Evolutionary conservation across 2,113 vertebrate species (phyloP), one percentile per base, ranked within the genome.

Genomic region (Anas platyrhynchos): DNA sequence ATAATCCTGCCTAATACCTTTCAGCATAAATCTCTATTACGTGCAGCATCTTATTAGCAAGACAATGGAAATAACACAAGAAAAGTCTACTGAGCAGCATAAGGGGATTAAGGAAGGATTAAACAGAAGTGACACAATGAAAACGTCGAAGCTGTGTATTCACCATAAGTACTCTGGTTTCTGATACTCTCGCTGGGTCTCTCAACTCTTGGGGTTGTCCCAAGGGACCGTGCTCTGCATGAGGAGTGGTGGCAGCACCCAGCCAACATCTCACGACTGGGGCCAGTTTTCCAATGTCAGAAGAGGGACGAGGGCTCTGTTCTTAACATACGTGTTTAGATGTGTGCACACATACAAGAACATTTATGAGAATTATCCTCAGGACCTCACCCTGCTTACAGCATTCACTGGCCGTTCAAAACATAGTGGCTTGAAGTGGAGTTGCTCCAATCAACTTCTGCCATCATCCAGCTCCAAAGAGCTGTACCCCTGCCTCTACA

Each of bases 1-100:
- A 78, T 96, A 97, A 97, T 95, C 96, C 97, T 87, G 74, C 36
- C 86, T 96, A 97, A 96, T 91, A 94, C 87, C 81, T 91, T 96
- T 86, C 92, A 87, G 88, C 55, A 79, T 85, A 90, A 95, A 95
- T 93, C 96, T 95, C 85, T 44, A 56, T 83, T 96, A 88, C 0
- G 68, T 83, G 81, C 85, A 86, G 83, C 93, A 85, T 86, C 82
- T 96, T 88, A 93, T 93, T 95, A 94, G 81, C 81, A 86, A 84
- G 85, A 96, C 96, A 97, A 94, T 44, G 66, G 74, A 77, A 93
- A 95, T 88, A 97, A 95, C 71, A 87, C 80, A 90, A 84, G 87
- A 44, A 72, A 85, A 96, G 85, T 79, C 85, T 62, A 52, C 75
- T 50, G 95, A 95, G 86, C 21, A 67, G 93, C 84, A 88, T 83